Evolutionary conservation across 2,113 vertebrate species (phyloP).

Genomic region (Peromyscus polionotus): DNA sequence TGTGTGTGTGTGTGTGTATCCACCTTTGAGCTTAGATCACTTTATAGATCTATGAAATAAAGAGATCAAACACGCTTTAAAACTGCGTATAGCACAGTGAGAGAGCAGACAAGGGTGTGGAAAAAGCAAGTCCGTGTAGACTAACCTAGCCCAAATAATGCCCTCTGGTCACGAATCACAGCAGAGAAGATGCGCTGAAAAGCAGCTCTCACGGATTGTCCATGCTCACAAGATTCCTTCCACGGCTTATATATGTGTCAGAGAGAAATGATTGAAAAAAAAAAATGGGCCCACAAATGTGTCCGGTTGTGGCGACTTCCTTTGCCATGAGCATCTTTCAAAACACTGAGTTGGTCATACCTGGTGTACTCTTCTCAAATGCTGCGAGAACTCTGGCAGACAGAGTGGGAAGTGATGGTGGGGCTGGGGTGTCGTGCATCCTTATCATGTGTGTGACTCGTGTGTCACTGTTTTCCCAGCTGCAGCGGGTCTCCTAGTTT

Average conservation of each 20-base stretch:
- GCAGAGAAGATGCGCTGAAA: background rate
- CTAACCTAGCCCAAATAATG: background rate
- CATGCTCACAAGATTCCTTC: background rate
- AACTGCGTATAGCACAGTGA: background rate
- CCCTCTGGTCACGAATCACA: background rate
- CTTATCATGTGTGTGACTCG: background rate
- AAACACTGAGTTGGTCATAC: background rate
- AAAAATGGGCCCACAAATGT: background rate
- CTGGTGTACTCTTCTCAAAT: background rate
- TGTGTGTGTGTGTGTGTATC: too few relatives aligned
- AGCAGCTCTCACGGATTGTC: background rate
- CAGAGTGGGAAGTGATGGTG: background rate
- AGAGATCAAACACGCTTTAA: conserved; percentile 31
- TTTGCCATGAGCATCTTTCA: background rate
- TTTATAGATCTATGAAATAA: conserved; percentile 5
- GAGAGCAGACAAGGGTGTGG: background rate
- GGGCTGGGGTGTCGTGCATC: background rate
- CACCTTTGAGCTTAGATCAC: background rate
- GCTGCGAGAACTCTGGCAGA: background rate
- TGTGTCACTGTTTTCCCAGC: background rate
- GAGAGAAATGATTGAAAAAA: conserved; percentile 3
- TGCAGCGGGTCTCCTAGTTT: background rate
- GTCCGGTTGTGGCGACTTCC: background rate
- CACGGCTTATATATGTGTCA: background rate
- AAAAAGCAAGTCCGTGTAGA: conserved; percentile 13